A percentile compares a stretch with the other conserved stretches of the same genome.
Evolutionary conservation across 2,888 invertebrate species (phyloP).

Genomic region (Eueremaeus valkanovi): DNA sequence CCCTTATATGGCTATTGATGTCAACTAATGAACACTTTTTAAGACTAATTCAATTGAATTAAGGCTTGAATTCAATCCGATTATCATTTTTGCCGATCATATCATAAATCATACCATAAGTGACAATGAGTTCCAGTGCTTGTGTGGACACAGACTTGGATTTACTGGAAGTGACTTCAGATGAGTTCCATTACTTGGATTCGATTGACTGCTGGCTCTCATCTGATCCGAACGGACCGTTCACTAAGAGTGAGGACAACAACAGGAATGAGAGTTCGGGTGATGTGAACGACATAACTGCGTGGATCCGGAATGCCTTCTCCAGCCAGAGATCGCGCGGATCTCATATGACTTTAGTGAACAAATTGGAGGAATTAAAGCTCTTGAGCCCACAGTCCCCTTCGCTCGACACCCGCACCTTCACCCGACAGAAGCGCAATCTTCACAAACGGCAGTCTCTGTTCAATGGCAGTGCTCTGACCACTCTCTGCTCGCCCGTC

Average conservation of each 20-base stretch:
- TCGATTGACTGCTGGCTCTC: neutral
- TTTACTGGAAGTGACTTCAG: neutral
- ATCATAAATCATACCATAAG: neutral
- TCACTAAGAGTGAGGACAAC: neutral
- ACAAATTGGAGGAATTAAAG: constrained; percentile 8
- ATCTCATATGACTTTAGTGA: neutral
- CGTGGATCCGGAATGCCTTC: neutral
- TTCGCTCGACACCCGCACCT: neutral
- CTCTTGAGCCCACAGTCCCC: neutral
- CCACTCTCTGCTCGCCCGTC: neutral
- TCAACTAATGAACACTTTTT: neutral
- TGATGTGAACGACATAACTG: neutral
- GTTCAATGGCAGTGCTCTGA: neutral
- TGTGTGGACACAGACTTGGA: neutral
- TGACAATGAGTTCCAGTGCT: neutral
- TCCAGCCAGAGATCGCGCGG: neutral
- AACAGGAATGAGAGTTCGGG: no score
- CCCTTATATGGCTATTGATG: constrained; percentile 26
- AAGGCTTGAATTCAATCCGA: neutral
- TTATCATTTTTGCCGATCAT: neutral
- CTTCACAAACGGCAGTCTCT: neutral
- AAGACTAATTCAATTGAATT: neutral
- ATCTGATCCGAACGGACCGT: neutral
- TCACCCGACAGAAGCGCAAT: neutral
- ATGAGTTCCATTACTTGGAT: neutral